Base-by-base conservation (phyloP, 2,888 invertebrate species). In the Leistus spinibarbis region DNA sequence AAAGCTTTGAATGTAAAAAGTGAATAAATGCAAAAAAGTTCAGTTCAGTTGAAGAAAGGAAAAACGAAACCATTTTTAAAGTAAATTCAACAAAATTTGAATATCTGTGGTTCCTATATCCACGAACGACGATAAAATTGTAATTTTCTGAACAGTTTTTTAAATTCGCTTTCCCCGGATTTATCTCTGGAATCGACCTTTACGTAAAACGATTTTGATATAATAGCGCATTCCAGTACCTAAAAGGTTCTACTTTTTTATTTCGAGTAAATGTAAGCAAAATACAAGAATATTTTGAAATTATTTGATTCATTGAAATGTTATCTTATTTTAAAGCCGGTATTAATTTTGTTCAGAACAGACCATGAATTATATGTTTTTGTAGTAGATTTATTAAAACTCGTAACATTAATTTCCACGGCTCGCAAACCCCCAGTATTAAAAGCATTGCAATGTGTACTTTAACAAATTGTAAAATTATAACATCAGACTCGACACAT, bases 141-240 rank as follows among this genome's bases (percentile, higher is more conserved):
- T 60, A 60, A 60, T 60, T 60, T 60, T 60, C 17, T 22, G 17
- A 60, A 60, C 60, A 60, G 60, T 60, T 60, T 60, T 60, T 60
- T 60, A 2, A 60, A 60, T 10, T 60, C 13, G 4, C 17, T 20
- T 20, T 19, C 22, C 17, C 60, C 17, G 16, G 60, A 60, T 60
- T 60, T 60, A 60, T 22, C 40, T 40, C 13, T 40, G 7, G 1
- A 7, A 40, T 40, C 40, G 40, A 40, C 24, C 24, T 24, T 24
- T 24, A 24, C 24, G 24, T 24, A 24, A 40, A 40, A 5, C 10
- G 40, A 40, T 40, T 40, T 40, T 40, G 5, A 40, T n/a, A n/a
- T 40, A 13, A 40, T 24, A 3, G 24, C 3, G 7, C 7, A 24
- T 40, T 40, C 13, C 7, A 7, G 40, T 40, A 40, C 13, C 7